Evolutionary conservation across 2,888 invertebrate species (phyloP), one percentile per base, ranked within the genome.

Genomic region (Drosophila barbarae): DNA sequence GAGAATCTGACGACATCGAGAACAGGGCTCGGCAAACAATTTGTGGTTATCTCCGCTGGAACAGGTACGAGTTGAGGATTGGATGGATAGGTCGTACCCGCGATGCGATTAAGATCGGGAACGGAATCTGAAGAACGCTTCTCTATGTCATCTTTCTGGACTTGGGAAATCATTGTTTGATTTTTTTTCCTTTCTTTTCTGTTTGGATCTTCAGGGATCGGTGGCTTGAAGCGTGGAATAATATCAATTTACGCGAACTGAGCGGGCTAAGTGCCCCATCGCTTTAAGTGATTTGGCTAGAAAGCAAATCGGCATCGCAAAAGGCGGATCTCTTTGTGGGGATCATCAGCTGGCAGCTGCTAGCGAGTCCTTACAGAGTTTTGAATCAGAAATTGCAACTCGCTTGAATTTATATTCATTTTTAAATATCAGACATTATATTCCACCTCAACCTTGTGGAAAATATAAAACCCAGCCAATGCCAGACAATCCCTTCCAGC

Each of bases 201-300:
- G 18, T 12, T 9, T 26, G 7, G 21, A 28, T 64, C 38, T 41
- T 23, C 38, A 18, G 34, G 35, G 47, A 44, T 41, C 55, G 32
- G 3, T 12, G 13, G 21, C 32, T 28, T 35, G 18, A 61, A 82
- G 77, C 83, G 72, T 70, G 74, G 74, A 82, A 76, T 73, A 79
- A 82, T 79, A 79, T 79, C 78, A 79, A 72, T 82, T 79, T 84
- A 79, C 78, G 69, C 71, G 30, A 50, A 53, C n/a, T 36, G 44
- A 51, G 15, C 32, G 47, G 58, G 60, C 57, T 58, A 63, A 80
- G 28, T 67, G 44, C 66, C 44, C 53, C 51, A 56, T 82, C 80
- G 65, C 69, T 34, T 69, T 67, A 82, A 84, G 83, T 74, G 72
- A 39, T 82, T 67, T 71, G 78, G 76, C 60, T 23, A 59, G 61